Percentiles rank a stretch among this genome's conserved stretches.
Conservation (phyloP, 1,140 invertebrate species). For the Macrosteles quadrilineatus region DNA sequence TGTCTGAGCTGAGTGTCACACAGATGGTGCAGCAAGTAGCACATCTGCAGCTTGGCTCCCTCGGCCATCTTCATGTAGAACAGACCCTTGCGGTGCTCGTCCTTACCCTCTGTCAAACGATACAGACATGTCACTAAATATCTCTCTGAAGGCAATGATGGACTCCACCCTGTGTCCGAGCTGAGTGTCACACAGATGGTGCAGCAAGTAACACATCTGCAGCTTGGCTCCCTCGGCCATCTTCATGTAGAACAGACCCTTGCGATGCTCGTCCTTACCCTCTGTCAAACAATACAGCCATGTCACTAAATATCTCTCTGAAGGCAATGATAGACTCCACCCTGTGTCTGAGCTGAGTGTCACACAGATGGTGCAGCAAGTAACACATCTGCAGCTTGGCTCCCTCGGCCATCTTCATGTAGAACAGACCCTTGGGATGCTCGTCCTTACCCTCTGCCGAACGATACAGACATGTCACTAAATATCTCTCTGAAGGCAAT, state of each 20-base stretch:
- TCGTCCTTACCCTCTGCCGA: constrained; percentile 81
- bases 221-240: constrained; percentile 98
- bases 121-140: not conserved
- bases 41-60: constrained; percentile 97
- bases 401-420: constrained; percentile 98
- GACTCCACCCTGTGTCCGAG: constrained; percentile 92
- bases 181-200: constrained; percentile 96
- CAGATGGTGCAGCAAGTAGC: constrained; percentile 93
- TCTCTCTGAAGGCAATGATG: constrained; percentile 95
- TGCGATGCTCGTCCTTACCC: constrained; percentile 86
- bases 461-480: not conserved
- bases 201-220: constrained; percentile 94
- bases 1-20: constrained; percentile 95
- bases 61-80: constrained; percentile 98
- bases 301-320: constrained; percentile 60
- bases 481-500: constrained; percentile 98
- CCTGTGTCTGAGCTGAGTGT: constrained; percentile 90
- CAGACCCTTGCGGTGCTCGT: constrained; percentile 89
- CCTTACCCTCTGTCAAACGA: constrained; percentile 76
- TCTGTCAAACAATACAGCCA: constrained; percentile 62
- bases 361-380: constrained; percentile 93
- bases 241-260: constrained; percentile 95
- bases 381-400: constrained; percentile 98
- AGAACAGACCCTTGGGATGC: constrained; percentile 87
- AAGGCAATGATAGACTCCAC: constrained; percentile 97